Evolutionary conservation across 1,140 invertebrate species (phyloP), one percentile per base, ranked within the genome.

Genomic region (Calosoma granatense): DNA sequence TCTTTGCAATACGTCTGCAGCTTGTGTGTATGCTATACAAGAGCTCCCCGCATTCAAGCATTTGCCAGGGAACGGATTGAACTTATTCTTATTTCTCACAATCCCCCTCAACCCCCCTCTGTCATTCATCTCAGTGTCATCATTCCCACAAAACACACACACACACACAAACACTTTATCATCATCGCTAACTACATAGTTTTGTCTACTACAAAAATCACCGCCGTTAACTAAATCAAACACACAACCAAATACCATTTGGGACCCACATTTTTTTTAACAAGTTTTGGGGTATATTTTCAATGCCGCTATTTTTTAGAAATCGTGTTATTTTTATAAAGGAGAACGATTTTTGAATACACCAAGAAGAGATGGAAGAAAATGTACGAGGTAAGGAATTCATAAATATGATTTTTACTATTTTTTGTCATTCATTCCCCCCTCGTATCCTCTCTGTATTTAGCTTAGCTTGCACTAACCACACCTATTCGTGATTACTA

Each of bases 41-140:
- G n/a, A n/a, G n/a, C 22, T 53, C 11, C 9, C 20, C 12, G 20
- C 20, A 22, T 22, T 53, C 52, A 53, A 53, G 52, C 52, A 53
- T 53, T 53, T 53, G 52, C 52, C 52, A 53, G 52, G 52, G 52
- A 53, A 53, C 23, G 52, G 52, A 53, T 53, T 12, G 12, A 51
- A 15, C 43, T 51, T 51, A 6, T 15, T 51, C 17, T 51, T 9
- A 36, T n/a, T n/a, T 36, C n/a, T 9, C 9, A 9, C n/a, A 9
- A 36, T 36, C n/a, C 26, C 6, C 26, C 26, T n/a, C 26, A 9
- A 9, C 26, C 6, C 26, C 26, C 26, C n/a, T 36, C 6, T 9
- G n/a, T 36, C 26, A 36, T 36, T 36, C 26, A 36, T 36, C 6
- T n/a, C 26, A 36, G n/a, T n/a, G n/a, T 39, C 36, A n/a, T 11